Conservation (phyloP, 2,888 invertebrate species). For the Amblyteles armatorius region DNA sequence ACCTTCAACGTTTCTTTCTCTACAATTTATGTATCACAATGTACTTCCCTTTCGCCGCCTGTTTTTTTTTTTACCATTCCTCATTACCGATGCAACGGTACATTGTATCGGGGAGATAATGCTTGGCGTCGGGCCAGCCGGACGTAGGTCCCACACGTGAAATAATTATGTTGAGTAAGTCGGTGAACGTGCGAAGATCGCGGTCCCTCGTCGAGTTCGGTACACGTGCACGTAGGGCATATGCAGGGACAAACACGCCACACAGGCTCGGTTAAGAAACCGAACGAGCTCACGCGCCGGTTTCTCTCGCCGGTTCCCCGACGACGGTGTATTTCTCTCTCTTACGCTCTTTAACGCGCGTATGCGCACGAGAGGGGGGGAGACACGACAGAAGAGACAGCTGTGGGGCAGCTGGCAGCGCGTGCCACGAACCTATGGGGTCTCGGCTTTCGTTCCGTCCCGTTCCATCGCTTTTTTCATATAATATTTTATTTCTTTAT, state of each 20-base stretch:
- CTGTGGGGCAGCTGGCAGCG: conserved; percentile 85
- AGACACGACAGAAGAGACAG: conserved; percentile 77
- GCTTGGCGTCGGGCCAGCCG: conserved; percentile 2
- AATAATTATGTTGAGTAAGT: conserved; percentile 52
- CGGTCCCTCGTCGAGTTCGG: conserved; percentile 18
- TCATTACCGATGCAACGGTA: conserved; percentile 35
- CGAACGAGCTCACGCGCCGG: conserved; percentile 37
- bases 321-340: conserved; percentile 17
- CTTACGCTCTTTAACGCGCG: conserved; percentile 13
- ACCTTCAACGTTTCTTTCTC: too few species aligned
- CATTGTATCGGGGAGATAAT: conserved; percentile 6
- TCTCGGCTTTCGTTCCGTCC: conserved; percentile 72
- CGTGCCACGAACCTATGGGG: conserved; percentile 85
- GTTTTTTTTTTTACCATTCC: conserved; percentile 6
- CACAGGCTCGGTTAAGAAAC: conserved; percentile 43
- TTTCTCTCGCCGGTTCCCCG: conserved; percentile 25
- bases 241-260: conserved; percentile 33
- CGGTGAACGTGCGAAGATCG: conserved; percentile 51
- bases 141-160: conserved; percentile 17
- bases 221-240: conserved; percentile 56
- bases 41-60: neutral
- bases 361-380: conserved; percentile 24
- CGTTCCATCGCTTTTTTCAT: conserved; percentile 43
- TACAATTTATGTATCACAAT: neutral
- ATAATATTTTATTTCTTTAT: conserved; percentile 36